Percentiles rank a stretch among this genome's conserved stretches.
These are phyloP conservation scores for Steatocranus sp. DNA, from an alignment of 2,797 vertebrate species.

Conservation along the genomic window DNA sequence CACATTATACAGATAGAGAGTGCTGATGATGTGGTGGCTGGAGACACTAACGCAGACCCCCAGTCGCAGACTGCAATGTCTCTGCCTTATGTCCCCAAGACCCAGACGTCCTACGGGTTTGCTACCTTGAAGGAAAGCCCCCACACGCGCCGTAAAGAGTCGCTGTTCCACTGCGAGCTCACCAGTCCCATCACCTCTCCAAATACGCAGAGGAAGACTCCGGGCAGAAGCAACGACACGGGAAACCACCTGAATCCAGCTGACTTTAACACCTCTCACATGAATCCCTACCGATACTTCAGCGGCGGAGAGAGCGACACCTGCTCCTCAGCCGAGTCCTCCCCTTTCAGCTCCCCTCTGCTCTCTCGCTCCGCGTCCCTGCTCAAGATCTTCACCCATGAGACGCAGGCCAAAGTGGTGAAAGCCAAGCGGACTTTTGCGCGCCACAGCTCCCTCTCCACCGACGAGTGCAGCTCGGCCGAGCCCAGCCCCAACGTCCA, in stretches of 20 bases:
- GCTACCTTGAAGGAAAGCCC: conserved; percentile 92
- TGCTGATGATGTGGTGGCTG: conserved; percentile 83
- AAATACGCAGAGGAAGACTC: conserved; percentile 70
- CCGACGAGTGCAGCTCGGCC: conserved; percentile 90
- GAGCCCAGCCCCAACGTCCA: conserved; percentile 90
- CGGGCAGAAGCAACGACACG: conserved; percentile 61
- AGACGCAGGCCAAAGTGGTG: conserved; percentile 92
- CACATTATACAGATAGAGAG: conserved; percentile 97
- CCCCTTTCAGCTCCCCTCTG: conserved; percentile 90
- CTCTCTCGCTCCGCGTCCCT: conserved; percentile 92
- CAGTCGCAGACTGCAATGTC: conserved; percentile 92
- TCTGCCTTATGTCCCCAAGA: conserved; percentile 90
- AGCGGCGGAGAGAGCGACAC: conserved; percentile 96
- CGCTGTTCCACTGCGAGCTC: conserved; percentile 92
- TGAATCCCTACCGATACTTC: conserved; percentile 90
- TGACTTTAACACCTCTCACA: conserved; percentile 82
- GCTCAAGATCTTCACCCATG: conserved; percentile 91
- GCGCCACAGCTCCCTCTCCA: conserved; percentile 91
- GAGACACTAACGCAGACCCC: conserved; percentile 85
- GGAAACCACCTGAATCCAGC: conserved; percentile 76
- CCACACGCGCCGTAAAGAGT: conserved; percentile 93
- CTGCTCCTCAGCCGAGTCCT: conserved; percentile 93
- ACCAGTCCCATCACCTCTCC: conserved; percentile 87
- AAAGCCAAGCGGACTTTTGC: conserved; percentile 89
- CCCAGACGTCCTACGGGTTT: conserved; percentile 94